Evolutionary conservation across 2,797 vertebrate genomes (phyloP), one percentile per base, ranked within the genome.

Genomic region (Scolopax bukidnonensis): DNA sequence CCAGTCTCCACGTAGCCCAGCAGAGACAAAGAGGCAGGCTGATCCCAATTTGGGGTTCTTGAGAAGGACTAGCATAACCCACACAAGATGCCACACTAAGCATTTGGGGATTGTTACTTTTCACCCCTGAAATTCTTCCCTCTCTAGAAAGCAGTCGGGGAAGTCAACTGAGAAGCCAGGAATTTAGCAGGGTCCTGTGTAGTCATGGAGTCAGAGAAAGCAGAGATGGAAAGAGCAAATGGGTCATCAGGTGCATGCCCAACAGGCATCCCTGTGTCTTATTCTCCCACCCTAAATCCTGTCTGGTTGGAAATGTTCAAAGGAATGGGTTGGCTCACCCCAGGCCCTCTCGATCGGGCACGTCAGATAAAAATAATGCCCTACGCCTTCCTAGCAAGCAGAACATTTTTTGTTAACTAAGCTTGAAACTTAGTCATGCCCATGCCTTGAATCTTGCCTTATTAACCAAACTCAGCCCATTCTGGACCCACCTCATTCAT

Each of bases 381-480:
- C 45, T 74, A 61, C 75, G 12, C 21, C 78, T 90, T 94, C 74
- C 77, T 43, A 67, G 41, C 17, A 80, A 94, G 51, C 78, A 60
- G 38, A 76, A 56, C 6, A 3, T 10, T 38, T 95, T 95, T 63
- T 65, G 50, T 88, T 50, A 70, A 50, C 27, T 71, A 53, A 67
- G 60, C 71, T 86, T 89, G 68, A 93, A 94, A 87, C 33, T 76
- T 24, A n/a, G 45, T 94, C 75, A 89, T 89, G 60, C 27, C 69
- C 78, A 87, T 83, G 51, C 90, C 84, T 94, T 93, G 64, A 87
- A 48, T 95, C 71, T 95, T 96, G 95, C 90, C 93, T 95, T 95
- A 95, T 54, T 38, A 65, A 84, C 69, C 23, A n/a, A 92, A 84
- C 27, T 87, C 64, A 78, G 60, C 54, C 65, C 78, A 8, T 87